These are phyloP conservation scores for Pocillopora grandis DNA, from an alignment of 92 coral and sea anemone species.

Conservation along the genomic window DNA sequence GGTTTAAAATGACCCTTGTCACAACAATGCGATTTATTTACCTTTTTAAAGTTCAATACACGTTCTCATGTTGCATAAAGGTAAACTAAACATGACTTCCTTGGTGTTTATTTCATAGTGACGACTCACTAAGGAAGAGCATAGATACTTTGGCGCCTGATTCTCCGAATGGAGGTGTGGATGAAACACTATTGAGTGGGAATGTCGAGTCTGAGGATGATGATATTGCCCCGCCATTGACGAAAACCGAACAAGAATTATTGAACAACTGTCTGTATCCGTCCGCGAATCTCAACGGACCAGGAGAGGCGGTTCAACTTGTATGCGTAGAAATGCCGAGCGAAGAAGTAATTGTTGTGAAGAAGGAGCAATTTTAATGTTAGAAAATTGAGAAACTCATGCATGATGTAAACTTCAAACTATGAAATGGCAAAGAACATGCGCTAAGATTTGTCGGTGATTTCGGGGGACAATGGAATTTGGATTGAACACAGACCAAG, in stretches of 20 bases:
- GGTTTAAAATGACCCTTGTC: conserved; percentile 41
- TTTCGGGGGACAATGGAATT: background rate
- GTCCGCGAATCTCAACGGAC: conserved; percentile 3
- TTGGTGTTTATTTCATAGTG: conserved; percentile 33
- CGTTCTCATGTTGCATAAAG: conserved; percentile 47
- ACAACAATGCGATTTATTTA: conserved; percentile 46
- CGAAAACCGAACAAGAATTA: conserved; percentile 42
- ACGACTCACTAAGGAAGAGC: conserved; percentile 37
- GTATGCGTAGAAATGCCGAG: conserved; percentile 42
- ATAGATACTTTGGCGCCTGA: conserved; percentile 37
- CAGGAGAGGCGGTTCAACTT: conserved; percentile 23
- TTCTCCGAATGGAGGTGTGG: conserved; percentile 4
- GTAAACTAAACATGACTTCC: conserved; percentile 40
- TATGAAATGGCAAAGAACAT: background rate
- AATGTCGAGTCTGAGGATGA: conserved; percentile 21
- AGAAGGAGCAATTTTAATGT: conserved; percentile 50
- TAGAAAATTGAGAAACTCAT: background rate
- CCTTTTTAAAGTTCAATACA: conserved; percentile 36
- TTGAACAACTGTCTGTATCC: conserved; percentile 41
- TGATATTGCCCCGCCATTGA: conserved; percentile 41
- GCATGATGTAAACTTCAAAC: background rate
- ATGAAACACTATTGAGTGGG: conserved; percentile 28
- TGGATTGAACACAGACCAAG: background rate
- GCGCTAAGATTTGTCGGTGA: background rate
- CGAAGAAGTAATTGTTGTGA: conserved; percentile 43